Evolutionary conservation across 2,113 vertebrate species (phyloP).

Genomic region (Platichthys flesus): DNA sequence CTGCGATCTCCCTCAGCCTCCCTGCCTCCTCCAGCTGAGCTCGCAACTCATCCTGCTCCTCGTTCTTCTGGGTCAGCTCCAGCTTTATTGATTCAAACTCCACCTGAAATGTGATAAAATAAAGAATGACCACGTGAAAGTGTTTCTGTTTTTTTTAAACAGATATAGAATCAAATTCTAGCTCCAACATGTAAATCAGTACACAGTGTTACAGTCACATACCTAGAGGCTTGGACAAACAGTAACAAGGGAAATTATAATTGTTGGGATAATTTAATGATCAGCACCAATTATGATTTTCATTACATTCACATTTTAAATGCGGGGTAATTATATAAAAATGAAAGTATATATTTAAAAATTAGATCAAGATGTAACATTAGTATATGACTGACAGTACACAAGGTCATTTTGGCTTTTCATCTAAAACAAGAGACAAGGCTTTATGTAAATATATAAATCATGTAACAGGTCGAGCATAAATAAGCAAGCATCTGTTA

Average conservation of each 20-base stretch:
- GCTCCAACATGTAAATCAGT: not conserved
- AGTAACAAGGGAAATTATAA: no score
- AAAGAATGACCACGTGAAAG: not conserved
- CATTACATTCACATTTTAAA: no score
- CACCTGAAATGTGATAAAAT: constrained; percentile 70
- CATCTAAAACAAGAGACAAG: not conserved
- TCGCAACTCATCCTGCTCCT: constrained; percentile 82
- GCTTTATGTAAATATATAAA: not conserved
- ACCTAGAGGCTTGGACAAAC: no score
- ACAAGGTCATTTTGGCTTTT: no score
- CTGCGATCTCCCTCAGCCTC: constrained; percentile 82
- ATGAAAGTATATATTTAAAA: no score
- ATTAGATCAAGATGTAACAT: not conserved
- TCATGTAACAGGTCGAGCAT: not conserved
- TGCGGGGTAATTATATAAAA: no score
- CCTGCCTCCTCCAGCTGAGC: constrained; percentile 83
- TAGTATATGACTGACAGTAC: not conserved
- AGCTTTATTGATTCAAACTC: constrained; percentile 87
- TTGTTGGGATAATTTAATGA: no score
- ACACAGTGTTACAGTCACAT: not conserved
- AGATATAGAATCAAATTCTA: not conserved
- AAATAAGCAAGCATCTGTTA: constrained; percentile 8
- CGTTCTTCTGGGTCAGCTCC: constrained; percentile 84
- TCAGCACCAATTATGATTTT: no score
- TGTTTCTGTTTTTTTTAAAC: not conserved